Percentiles rank a stretch among this genome's conserved stretches.
Conservation (phyloP, 1,140 invertebrate species). For the Pachypsylla venusta region DNA sequence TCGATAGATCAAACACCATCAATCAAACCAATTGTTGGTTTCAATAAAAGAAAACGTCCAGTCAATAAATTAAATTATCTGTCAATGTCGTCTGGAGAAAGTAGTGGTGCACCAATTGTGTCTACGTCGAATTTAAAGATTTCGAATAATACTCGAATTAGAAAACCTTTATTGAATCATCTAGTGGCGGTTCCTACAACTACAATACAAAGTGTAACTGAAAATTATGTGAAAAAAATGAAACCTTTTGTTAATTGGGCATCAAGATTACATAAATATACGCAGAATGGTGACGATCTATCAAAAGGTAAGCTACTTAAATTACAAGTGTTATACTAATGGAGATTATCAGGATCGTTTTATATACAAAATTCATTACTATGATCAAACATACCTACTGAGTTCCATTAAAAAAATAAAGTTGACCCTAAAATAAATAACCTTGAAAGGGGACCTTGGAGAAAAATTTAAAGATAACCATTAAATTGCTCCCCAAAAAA, state of each 20-base stretch:
- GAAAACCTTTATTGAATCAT: neutral
- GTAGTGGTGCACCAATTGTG: no score
- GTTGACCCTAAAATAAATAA: no score
- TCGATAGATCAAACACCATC: neutral
- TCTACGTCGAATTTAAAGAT: no score
- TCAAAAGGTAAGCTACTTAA: constrained; percentile 1
- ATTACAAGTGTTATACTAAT: no score
- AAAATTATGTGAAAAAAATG: constrained; percentile 13
- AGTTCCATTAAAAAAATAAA: no score
- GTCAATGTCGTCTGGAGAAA: no score
- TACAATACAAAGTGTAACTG: neutral
- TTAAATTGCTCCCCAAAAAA: no score
- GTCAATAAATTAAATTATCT: neutral
- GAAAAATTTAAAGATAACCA: no score
- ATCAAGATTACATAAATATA: constrained; percentile 17
- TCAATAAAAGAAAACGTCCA: neutral
- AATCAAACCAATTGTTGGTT: neutral
- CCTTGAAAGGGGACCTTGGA: no score
- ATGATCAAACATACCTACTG: no score
- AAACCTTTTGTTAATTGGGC: constrained; percentile 22
- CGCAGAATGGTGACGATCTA: neutral
- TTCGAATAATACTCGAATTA: neutral
- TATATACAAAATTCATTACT: no score
- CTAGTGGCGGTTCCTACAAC: neutral
- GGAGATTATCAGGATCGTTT: no score